Base-by-base conservation (phyloP, 92 coral and sea anemone genomes). In the Diadumene lineata region DNA sequence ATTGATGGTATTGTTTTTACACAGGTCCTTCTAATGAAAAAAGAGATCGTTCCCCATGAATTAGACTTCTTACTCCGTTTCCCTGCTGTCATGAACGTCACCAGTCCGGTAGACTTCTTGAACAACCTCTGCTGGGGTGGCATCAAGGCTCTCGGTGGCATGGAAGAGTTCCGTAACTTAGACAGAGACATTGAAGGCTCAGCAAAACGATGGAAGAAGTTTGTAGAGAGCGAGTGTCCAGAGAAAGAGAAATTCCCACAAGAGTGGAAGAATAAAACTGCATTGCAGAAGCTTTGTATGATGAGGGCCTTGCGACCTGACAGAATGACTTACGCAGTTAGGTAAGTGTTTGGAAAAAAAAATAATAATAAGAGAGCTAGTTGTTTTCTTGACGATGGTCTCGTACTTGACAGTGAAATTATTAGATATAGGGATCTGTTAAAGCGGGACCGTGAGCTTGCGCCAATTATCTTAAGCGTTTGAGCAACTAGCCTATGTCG, bases 181-280 rank as follows among this genome's bases (percentile, higher is more conserved):
- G 99, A 96, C 85, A 82, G 99, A n/a, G 99, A 96, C 67, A 96
- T 96, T 43, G 99, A 96, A 75, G 99, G 99, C 29, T 96, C 99
- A 0, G 99, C 99, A 76, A 96, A 96, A 66, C 85, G 99, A 60
- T 96, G 99, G 99, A 96, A 96, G 86, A 96, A 96, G 85, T 96
- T 96, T 68, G 99, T 91, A 68, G 99, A 96, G 74, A 96, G 99
- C 66, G 99, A 96, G 61, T 96, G 99, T 70, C 99, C 99, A 2
- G 99, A 96, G 85, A 96, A 96, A 81, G 99, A 96, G 74, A 96
- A 96, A 33, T 96, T 96, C 84, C 99, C 99, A 11, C 99, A 96
- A 67, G 99, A 96, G 51, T 96, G 99, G 99, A 96, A 96, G 70
- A 96, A 96, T 78, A 96, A 96, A 69, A 81, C 93, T 1, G 90